phyloP scores from a whole-genome alignment of 2,113 vertebrate species.

The Sclerurus mexicanus region DNA sequence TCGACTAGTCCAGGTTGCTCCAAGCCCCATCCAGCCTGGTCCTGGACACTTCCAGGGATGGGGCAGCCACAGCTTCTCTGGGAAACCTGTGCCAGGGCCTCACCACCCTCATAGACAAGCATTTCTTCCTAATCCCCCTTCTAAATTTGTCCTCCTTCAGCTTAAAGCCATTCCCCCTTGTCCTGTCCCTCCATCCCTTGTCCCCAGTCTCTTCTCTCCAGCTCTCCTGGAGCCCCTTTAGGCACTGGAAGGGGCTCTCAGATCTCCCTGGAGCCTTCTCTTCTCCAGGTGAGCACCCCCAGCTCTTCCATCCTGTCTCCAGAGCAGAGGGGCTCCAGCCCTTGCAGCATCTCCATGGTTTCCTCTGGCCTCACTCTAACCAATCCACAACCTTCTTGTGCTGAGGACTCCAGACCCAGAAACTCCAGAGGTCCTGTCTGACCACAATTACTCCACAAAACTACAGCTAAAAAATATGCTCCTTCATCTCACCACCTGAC shows the following conservation, averaged over 20 bases:
- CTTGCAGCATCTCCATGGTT: neutral
- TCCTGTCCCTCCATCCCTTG: neutral
- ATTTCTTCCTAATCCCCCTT: neutral
- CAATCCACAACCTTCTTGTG: neutral
- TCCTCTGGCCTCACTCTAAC: neutral
- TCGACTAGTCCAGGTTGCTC: fast-evolving
- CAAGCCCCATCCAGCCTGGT: fast-evolving
- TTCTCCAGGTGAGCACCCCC: neutral
- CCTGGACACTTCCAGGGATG: neutral
- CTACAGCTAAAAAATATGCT: neutral
- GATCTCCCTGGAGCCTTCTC: neutral
- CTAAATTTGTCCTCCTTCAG: fast-evolving
- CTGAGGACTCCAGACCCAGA: neutral
- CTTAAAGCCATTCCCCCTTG: neutral
- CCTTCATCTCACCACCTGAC: neutral
- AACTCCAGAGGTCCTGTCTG: neutral
- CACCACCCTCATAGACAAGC: fast-evolving
- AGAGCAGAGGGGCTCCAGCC: neutral
- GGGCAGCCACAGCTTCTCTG: neutral
- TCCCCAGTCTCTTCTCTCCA: neutral
- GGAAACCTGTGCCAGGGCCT: fast-evolving
- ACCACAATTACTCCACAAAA: neutral
- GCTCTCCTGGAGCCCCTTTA: neutral
- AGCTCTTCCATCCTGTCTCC: neutral
- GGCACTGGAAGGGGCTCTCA: neutral